Evolutionary conservation across 2,113 vertebrate species (phyloP).

Genomic region (Blennius ocellaris): DNA sequence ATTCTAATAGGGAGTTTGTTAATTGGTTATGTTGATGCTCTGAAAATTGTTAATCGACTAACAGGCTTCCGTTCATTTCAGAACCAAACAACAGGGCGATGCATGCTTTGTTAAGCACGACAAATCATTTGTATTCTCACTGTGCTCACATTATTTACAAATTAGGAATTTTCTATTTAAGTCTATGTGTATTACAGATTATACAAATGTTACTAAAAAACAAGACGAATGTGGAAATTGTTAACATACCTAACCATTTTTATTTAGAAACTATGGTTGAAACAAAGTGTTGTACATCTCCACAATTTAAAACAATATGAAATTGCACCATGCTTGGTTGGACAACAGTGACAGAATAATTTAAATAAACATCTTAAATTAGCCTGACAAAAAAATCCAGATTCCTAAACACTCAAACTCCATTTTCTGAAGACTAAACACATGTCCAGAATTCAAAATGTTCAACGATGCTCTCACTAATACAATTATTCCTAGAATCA

Average conservation of each 20-base stretch:
- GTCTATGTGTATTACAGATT: too few relatives aligned
- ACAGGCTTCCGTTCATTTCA: slow-evolving; percentile 45
- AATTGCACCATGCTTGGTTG: background rate
- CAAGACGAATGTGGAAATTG: too few relatives aligned
- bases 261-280: too few relatives aligned
- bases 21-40: slow-evolving; percentile 68
- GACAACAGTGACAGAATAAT: slow-evolving; percentile 3
- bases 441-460: background rate
- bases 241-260: too few relatives aligned
- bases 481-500: background rate
- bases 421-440: background rate
- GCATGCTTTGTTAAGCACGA: background rate
- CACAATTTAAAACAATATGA: slow-evolving; percentile 1
- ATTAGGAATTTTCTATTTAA: too few relatives aligned
- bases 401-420: background rate
- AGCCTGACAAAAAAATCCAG: background rate
- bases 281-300: too few relatives aligned
- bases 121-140: background rate
- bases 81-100: slow-evolving; percentile 18
- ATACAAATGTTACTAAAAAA: too few relatives aligned
- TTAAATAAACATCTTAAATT: background rate
- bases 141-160: too few relatives aligned
- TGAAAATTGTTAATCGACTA: slow-evolving; percentile 61
- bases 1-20: slow-evolving; percentile 67
- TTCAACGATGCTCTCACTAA: background rate